Percentiles rank a stretch among this genome's conserved stretches.
Conservation (phyloP, 2,797 vertebrate genomes). For the Novumbra hubbsi region DNA sequence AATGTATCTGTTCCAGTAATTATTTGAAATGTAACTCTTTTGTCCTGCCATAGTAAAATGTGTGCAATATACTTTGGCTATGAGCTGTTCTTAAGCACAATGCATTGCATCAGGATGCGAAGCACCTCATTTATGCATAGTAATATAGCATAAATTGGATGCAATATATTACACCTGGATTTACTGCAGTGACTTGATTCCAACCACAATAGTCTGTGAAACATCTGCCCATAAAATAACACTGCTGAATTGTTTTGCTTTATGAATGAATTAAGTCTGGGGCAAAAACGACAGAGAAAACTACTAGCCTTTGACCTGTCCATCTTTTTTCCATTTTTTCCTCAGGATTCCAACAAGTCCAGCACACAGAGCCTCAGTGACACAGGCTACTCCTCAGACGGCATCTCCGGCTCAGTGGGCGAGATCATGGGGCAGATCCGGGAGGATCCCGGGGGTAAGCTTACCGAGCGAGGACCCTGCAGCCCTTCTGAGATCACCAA, state of each 20-base stretch:
- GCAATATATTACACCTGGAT: conserved; percentile 41
- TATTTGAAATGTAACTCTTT: conserved; percentile 38
- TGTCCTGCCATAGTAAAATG: conserved; percentile 21
- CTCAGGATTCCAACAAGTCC: conserved; percentile 89
- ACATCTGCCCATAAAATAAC: conserved; percentile 41
- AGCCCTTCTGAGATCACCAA: conserved; percentile 93
- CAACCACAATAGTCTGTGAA: conserved; percentile 26
- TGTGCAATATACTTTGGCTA: too few species aligned
- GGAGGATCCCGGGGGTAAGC: conserved; percentile 86
- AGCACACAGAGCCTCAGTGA: conserved; percentile 95
- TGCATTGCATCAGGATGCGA: too few species aligned
- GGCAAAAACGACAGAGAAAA: background rate
- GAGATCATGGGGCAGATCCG: conserved; percentile 91
- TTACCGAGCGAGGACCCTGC: conserved; percentile 84
- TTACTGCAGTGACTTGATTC: conserved; percentile 35
- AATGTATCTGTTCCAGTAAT: background rate
- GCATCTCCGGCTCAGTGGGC: conserved; percentile 93
- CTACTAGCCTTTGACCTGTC: conserved; percentile 40
- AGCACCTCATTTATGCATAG: background rate
- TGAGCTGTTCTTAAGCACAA: too few species aligned
- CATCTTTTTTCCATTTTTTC: conserved; percentile 29
- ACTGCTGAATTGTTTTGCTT: conserved; percentile 29
- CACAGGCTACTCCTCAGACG: conserved; percentile 97
- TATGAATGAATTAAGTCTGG: conserved; percentile 29
- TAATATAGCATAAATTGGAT: conserved; percentile 34